These are phyloP conservation scores for rabbit (Oryctolagus cuniculus) DNA, from an alignment of 2,113 vertebrate genomes.

Conservation along the genomic window DNA sequence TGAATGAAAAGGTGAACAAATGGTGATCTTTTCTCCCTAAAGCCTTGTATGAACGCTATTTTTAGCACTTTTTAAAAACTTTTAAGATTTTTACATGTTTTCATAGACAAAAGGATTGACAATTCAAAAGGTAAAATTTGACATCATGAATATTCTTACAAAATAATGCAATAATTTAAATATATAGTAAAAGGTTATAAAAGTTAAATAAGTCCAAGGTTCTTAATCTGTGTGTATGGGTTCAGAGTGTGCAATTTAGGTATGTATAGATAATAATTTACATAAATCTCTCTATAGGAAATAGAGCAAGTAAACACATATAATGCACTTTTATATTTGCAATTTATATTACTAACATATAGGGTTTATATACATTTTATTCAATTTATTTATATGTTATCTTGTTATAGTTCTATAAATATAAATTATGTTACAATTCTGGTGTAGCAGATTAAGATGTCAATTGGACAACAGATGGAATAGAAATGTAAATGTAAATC, in stretches of 20 bases:
- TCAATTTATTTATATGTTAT: too few relatives aligned
- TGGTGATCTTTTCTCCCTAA: not conserved
- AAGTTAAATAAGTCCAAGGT: slow-evolving; percentile 51
- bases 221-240: not conserved
- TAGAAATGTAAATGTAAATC: too few relatives aligned
- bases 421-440: too few relatives aligned
- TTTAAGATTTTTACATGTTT: not conserved
- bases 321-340: not conserved
- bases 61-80: not conserved
- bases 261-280: too few relatives aligned
- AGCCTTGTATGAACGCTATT: not conserved
- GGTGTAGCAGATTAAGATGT: too few relatives aligned
- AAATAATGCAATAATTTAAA: slow-evolving; percentile 62
- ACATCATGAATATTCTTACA: slow-evolving; percentile 40
- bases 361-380: not conserved
- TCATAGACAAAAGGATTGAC: not conserved
- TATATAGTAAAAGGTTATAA: not conserved
- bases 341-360: not conserved
- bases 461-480: too few relatives aligned
- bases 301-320: not conserved
- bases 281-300: too few relatives aligned
- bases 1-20: slow-evolving; percentile 1
- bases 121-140: slow-evolving; percentile 25
- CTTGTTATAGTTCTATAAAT: too few relatives aligned
- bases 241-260: not conserved